Percentiles rank a stretch among this genome's conserved stretches.
phyloP scores from a whole-genome alignment of 2,113 vertebrate species.

The Agapornis roseicollis region DNA sequence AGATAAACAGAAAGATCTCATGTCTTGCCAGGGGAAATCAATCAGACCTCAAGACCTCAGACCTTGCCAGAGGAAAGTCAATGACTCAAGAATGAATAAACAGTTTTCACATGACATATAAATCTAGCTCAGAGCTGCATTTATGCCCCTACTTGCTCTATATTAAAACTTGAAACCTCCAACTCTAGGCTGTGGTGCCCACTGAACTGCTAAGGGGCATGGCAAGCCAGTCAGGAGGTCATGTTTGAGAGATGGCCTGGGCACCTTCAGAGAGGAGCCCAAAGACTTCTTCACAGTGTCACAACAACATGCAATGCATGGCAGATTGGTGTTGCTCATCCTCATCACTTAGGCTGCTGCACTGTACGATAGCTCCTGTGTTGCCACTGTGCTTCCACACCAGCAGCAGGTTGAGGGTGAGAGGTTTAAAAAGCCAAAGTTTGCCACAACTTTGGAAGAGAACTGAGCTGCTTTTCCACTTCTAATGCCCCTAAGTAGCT shows the following conservation, averaged over 20 bases:
- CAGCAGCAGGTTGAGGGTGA: not conserved
- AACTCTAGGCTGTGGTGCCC: not conserved
- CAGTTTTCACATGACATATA: accelerated
- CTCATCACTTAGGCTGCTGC: not conserved
- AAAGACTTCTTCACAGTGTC: not conserved
- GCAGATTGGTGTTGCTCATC: accelerated
- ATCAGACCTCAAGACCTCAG: not conserved
- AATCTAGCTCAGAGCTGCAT: not conserved
- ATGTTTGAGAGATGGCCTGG: not conserved
- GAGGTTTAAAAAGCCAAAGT: not conserved
- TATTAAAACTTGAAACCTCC: not conserved
- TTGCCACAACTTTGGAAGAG: not conserved
- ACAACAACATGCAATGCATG: accelerated
- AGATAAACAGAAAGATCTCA: accelerated
- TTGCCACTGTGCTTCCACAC: not conserved
- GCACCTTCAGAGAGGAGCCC: not conserved
- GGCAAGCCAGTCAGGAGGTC: not conserved
- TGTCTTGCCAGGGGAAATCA: not conserved
- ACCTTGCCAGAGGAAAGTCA: not conserved
- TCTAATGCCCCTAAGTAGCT: conserved; percentile 23
- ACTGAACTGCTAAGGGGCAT: accelerated
- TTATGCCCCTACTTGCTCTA: not conserved
- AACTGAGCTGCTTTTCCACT: not conserved
- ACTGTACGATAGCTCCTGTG: accelerated
- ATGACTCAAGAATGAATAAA: not conserved